Evolutionary conservation across 2,888 invertebrate genomes (phyloP).

Genomic region (Tineola bisselliella): DNA sequence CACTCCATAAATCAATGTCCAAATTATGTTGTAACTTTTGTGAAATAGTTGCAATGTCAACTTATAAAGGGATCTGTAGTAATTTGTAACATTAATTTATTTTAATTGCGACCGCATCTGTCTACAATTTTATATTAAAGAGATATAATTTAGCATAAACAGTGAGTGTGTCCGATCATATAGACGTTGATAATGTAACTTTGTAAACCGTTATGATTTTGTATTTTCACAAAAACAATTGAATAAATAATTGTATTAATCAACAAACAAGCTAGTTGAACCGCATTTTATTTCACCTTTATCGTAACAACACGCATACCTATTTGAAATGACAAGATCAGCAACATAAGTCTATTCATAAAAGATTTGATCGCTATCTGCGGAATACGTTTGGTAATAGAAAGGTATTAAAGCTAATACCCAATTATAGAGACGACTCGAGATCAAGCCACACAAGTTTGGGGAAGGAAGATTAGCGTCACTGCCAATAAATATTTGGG

Average conservation of each 20-base stretch:
- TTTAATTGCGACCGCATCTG: slow-evolving; percentile 1
- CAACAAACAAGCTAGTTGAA: too few relatives aligned
- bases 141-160: too few relatives aligned
- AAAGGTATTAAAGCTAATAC: slow-evolving; percentile 51
- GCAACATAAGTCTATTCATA: neutral
- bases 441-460: slow-evolving; percentile 15
- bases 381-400: slow-evolving; percentile 24
- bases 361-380: neutral
- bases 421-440: slow-evolving; percentile 42
- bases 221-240: too few relatives aligned
- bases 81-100: neutral
- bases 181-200: too few relatives aligned
- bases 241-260: too few relatives aligned
- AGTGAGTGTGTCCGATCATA: too few relatives aligned
- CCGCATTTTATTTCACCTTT: too few relatives aligned
- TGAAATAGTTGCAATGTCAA: neutral
- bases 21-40: slow-evolving; percentile 52
- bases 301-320: too few relatives aligned
- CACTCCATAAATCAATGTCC: slow-evolving; percentile 66
- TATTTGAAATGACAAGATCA: neutral
- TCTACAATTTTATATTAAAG: neutral
- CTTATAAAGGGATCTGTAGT: neutral
- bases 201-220: too few relatives aligned
- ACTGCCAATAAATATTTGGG: slow-evolving; percentile 14
- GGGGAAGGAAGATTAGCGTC: slow-evolving; percentile 45